Evolutionary conservation across 2,797 vertebrate genomes (phyloP).

Genomic region (Gouania willdenowi): DNA sequence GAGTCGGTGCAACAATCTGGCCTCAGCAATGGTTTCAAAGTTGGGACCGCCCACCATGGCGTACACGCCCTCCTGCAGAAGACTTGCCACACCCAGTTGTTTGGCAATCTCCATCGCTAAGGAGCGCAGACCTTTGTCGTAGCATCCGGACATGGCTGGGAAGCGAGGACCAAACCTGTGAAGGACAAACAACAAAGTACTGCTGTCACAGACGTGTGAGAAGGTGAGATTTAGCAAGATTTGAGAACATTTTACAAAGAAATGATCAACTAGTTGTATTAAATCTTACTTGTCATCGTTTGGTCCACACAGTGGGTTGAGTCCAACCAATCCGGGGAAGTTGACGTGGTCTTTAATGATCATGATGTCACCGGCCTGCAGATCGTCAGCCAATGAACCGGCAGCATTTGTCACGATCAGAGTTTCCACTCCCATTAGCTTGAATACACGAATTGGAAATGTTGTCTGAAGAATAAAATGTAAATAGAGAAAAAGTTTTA

Average conservation of each 20-base stretch:
- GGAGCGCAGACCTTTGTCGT: slow-evolving; percentile 71
- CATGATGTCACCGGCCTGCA: slow-evolving; percentile 80
- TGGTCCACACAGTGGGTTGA: slow-evolving; percentile 77
- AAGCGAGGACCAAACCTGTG: slow-evolving; percentile 83
- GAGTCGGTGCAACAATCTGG: slow-evolving; percentile 72
- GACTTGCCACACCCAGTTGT: slow-evolving; percentile 56
- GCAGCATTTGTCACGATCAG: slow-evolving; percentile 83
- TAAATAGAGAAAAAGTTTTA: not conserved
- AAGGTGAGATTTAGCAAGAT: no score
- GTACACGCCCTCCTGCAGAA: slow-evolving; percentile 78
- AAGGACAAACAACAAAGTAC: not conserved
- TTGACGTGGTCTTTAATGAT: slow-evolving; percentile 83
- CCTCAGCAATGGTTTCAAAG: slow-evolving; percentile 82
- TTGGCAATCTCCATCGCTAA: slow-evolving; percentile 69
- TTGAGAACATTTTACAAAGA: no score
- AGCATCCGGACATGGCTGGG: slow-evolving; percentile 77
- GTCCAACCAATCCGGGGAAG: slow-evolving; percentile 75
- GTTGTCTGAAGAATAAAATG: slow-evolving; percentile 67
- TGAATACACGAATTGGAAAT: slow-evolving; percentile 81
- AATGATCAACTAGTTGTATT: no score
- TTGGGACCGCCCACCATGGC: slow-evolving; percentile 83
- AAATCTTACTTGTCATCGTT: slow-evolving; percentile 68
- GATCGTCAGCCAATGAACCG: slow-evolving; percentile 74
- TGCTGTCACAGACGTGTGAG: no score
- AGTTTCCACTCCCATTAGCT: slow-evolving; percentile 77